phyloP scores from a whole-genome alignment of 2,888 invertebrate species.

The Parthenolecanium corni region DNA sequence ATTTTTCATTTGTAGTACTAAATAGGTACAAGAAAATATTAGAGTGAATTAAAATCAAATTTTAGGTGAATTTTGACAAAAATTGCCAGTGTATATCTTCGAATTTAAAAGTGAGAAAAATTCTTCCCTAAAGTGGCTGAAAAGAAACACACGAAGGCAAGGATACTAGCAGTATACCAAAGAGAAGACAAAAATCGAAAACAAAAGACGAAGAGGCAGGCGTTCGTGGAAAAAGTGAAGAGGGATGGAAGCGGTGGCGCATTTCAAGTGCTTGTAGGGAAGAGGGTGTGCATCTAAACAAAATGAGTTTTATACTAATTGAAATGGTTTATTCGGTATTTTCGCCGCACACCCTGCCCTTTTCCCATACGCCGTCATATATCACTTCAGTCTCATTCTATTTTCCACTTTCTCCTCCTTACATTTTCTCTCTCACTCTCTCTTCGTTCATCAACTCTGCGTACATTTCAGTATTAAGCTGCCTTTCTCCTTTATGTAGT shows the following conservation, averaged over 20 bases:
- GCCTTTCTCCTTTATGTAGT: too few species aligned
- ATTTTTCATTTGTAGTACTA: too few species aligned
- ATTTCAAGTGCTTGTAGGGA: slow-evolving; percentile 2
- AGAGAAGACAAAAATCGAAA: not conserved
- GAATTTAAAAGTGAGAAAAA: too few species aligned
- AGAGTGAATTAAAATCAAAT: too few species aligned
- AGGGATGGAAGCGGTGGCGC: not conserved
- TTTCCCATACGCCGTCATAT: slow-evolving; percentile 18
- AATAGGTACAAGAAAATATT: too few species aligned
- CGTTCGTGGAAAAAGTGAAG: not conserved
- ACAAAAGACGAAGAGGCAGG: too few species aligned
- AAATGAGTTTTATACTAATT: slow-evolving; percentile 28
- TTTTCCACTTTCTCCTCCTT: not conserved
- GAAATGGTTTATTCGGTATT: slow-evolving; percentile 27
- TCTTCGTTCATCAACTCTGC: too few species aligned
- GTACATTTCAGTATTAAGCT: too few species aligned
- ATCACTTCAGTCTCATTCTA: slow-evolving; percentile 12
- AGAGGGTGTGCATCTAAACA: slow-evolving; percentile 12
- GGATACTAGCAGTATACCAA: not conserved
- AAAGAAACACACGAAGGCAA: too few species aligned
- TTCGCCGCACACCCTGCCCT: slow-evolving; percentile 2
- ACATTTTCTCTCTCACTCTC: not conserved
- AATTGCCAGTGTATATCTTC: too few species aligned
- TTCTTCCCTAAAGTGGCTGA: too few species aligned
- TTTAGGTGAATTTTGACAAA: too few species aligned